Evolutionary conservation across 2,888 invertebrate genomes (phyloP), one percentile per base, ranked within the genome.

Genomic region (Macrosoma leucophasiata): DNA sequence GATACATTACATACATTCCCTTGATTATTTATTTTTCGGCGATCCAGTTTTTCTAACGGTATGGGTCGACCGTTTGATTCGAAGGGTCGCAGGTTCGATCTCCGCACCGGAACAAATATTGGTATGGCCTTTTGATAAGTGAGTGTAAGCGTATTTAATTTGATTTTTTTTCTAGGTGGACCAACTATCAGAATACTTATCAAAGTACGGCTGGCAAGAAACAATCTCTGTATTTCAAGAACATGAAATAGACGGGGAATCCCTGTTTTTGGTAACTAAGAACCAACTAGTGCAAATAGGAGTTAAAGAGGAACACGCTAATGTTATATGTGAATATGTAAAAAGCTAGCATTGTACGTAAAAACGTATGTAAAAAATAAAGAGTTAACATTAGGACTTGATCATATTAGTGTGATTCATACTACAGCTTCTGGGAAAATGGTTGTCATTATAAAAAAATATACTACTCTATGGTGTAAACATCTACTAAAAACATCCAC

Each of bases 201-300:
- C 56, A 0, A 62, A 69, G 37, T 58, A 49, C 46, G 51, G 60
- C 2, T 82, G 82, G 82, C 49, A 47, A 0, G 73, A 78, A 13
- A 72, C 79, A 0, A 67, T 72, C 1, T 48, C 66, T 1, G 55
- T 68, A 1, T 52, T 82, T 6, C 58, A 58, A 33, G 81, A 79
- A n/a, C 75, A 82, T 33, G 82, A 82, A 41, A 73, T 82, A 1
- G 82, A 82, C 5, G 82, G 82, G 0, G 79, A 81, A 29, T 76
- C 79, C 0, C 32, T 82, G 1, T 66, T 70, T 17, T 48, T 82
- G 0, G 82, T 75, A 0, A 67, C 75, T 0, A 77, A 68, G 26
- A 52, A 58, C 0, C 79, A 82, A 41, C 55, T 82, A 0, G 34
- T 71, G 0, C 59, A 52, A 0, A 78, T 82, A 3, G 82, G 81